phyloP scores from a whole-genome alignment of 2,797 vertebrate genomes.

The Argya squamiceps region DNA sequence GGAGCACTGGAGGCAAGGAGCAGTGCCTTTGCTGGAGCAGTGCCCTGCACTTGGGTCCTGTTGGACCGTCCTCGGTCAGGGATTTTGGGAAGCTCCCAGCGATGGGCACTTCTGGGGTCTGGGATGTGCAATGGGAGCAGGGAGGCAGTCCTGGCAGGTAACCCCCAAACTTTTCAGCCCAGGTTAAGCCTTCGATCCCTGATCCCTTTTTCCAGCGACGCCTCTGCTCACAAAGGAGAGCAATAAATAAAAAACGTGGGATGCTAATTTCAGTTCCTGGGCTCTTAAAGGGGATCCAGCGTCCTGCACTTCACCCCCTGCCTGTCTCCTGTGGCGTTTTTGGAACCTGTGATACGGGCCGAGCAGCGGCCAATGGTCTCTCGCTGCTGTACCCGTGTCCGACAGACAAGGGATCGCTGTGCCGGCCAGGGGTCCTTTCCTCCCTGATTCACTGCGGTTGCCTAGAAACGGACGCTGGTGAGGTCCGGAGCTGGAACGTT shows the following conservation, averaged over 20 bases:
- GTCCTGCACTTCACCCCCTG: neutral
- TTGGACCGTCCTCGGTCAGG: neutral
- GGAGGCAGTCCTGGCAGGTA: neutral
- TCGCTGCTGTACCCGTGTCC: accelerated
- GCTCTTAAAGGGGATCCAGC: accelerated
- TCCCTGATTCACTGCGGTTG: neutral
- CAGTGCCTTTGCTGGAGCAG: neutral
- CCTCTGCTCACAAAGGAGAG: neutral
- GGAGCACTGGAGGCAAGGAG: neutral
- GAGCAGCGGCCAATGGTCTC: neutral
- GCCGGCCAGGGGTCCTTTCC: neutral
- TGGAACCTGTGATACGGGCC: accelerated
- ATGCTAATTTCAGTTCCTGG: neutral
- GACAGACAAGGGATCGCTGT: neutral
- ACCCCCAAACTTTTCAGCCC: neutral
- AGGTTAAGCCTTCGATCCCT: neutral
- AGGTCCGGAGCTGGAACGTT: neutral
- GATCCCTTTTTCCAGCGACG: accelerated
- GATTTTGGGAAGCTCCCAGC: neutral
- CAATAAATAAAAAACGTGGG: accelerated
- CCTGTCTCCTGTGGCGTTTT: neutral
- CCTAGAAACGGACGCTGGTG: neutral
- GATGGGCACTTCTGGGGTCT: neutral
- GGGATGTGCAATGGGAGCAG: accelerated
- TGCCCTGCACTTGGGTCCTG: accelerated